Conservation (phyloP, 53 echinoderm and acorn worm genomes). For the Holothuria scabra region DNA sequence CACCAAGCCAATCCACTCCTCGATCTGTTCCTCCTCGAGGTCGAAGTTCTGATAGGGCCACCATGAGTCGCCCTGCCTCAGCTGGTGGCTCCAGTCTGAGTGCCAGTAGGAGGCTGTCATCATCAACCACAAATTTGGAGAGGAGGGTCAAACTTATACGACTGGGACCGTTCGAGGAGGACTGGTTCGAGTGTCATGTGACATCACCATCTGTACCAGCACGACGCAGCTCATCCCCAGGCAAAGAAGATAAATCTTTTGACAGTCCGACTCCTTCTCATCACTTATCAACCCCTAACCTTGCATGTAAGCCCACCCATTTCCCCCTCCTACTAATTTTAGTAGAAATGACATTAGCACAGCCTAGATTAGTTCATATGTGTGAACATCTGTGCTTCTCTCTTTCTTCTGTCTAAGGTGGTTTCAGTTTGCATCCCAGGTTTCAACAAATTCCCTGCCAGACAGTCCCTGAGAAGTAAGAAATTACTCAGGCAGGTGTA, state of each 20-base stretch:
- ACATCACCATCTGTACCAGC: conserved; percentile 38
- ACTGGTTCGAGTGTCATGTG: conserved; percentile 96
- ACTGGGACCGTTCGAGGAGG: conserved; percentile 87
- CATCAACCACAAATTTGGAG: conserved; percentile 84
- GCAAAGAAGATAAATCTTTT: conserved; percentile 70
- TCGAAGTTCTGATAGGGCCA: conserved; percentile 71
- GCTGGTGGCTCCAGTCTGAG: conserved; percentile 49
- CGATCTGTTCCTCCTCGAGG: conserved; percentile 67
- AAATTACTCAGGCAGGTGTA: no score
- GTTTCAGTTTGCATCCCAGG: no score
- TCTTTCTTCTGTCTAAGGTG: no score
- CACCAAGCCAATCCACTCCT: conserved; percentile 48
- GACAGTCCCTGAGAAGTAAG: no score
- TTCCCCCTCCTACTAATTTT: conserved; percentile 45
- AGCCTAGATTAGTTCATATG: not conserved
- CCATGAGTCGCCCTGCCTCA: conserved; percentile 46
- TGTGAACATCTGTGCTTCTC: not conserved
- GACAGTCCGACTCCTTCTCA: conserved; percentile 71
- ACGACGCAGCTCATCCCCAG: conserved; percentile 72
- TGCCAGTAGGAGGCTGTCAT: conserved; percentile 83
- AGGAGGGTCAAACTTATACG: conserved; percentile 86
- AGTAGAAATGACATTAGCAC: not conserved
- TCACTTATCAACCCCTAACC: conserved; percentile 98
- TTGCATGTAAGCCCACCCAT: conserved; percentile 95
- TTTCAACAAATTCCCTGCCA: no score